Evolutionary conservation across 1,140 invertebrate species (phyloP).

Genomic region (Bombyx mandarina): DNA sequence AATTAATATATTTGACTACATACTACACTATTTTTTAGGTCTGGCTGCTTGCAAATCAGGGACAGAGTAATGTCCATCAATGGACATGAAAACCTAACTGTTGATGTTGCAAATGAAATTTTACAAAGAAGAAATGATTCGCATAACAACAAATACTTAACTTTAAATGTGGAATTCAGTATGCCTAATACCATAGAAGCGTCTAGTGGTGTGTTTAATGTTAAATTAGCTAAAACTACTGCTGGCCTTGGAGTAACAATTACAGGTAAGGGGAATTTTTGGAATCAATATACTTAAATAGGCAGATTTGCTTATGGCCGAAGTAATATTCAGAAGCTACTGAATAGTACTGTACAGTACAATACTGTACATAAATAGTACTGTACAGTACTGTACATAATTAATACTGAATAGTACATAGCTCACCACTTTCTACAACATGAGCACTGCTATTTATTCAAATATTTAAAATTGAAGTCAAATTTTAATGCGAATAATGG

Average conservation of each 20-base stretch:
- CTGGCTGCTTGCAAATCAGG: slow-evolving; percentile 85
- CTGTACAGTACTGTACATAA: too few species aligned
- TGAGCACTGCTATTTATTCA: too few species aligned
- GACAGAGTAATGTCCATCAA: slow-evolving; percentile 89
- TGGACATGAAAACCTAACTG: slow-evolving; percentile 75
- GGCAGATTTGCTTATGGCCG: too few species aligned
- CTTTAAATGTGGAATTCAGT: slow-evolving; percentile 87
- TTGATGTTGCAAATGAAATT: slow-evolving; percentile 65
- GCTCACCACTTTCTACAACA: too few species aligned
- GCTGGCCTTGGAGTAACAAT: slow-evolving; percentile 90
- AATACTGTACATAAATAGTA: too few species aligned
- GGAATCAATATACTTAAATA: too few species aligned
- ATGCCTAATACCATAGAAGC: slow-evolving; percentile 94
- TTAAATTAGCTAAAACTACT: slow-evolving; percentile 86
- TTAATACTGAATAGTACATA: too few species aligned
- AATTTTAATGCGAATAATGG: too few species aligned
- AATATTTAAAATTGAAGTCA: too few species aligned
- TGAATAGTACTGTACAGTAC: too few species aligned
- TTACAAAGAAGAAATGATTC: slow-evolving; percentile 63
- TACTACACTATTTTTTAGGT: slow-evolving; percentile 24
- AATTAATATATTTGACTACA: slow-evolving; percentile 1
- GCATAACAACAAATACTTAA: slow-evolving; percentile 55
- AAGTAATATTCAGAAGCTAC: too few species aligned
- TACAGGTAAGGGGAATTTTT: slow-evolving; percentile 71
- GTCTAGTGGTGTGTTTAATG: slow-evolving; percentile 89